These are phyloP conservation scores for Paramisgurnus dabryanus DNA, from an alignment of 2,113 vertebrate species.

Conservation along the genomic window DNA sequence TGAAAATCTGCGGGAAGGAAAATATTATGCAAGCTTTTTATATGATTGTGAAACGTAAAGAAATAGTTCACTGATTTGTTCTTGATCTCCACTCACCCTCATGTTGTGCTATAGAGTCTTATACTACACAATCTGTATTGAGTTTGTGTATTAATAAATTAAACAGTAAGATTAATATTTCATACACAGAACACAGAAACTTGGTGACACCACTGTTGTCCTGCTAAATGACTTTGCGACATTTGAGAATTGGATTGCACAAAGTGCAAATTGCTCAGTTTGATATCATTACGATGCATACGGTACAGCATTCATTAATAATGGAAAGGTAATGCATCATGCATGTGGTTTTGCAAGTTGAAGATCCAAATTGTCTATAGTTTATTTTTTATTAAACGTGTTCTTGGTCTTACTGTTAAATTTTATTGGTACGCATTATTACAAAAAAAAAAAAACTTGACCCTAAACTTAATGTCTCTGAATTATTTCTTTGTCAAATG, in stretches of 20 bases:
- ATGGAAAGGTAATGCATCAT: neutral
- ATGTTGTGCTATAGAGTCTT: neutral
- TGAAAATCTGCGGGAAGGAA: too few relatives aligned
- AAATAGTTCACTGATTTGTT: too few relatives aligned
- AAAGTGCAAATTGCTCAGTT: neutral
- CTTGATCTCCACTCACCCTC: too few relatives aligned
- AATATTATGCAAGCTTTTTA: too few relatives aligned
- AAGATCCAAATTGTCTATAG: neutral
- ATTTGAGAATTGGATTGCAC: neutral
- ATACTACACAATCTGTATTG: neutral
- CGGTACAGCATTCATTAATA: neutral
- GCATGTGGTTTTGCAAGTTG: neutral
- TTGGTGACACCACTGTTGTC: conserved; percentile 3
- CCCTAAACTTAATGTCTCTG: too few relatives aligned
- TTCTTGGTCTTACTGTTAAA: neutral
- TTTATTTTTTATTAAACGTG: neutral
- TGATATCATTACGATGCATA: neutral
- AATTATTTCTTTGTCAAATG: too few relatives aligned
- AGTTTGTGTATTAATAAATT: neutral
- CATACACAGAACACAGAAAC: neutral
- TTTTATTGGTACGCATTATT: neutral
- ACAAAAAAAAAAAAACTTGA: too few relatives aligned
- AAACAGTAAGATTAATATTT: conserved; percentile 18
- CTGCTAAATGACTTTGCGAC: neutral
- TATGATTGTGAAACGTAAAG: too few relatives aligned